These are phyloP conservation scores for Formicarius rufipectus DNA, from an alignment of 2,113 vertebrate species.

Conservation along the genomic window DNA sequence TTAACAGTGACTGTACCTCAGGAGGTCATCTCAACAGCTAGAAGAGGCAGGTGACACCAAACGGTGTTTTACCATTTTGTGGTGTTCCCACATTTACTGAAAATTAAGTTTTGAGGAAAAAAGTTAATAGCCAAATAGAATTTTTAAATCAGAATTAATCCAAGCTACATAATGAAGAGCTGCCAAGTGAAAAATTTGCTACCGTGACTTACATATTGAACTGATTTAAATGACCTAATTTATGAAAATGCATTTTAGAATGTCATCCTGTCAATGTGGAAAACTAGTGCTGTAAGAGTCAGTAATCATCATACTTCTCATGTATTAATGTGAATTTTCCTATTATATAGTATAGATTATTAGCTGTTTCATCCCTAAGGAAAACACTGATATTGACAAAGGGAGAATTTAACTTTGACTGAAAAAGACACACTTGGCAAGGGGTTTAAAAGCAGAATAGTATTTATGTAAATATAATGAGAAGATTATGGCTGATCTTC, in stretches of 20 bases:
- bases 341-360: constrained; percentile 16
- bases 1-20: not conserved
- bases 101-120: not conserved
- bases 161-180: constrained; percentile 15
- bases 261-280: not conserved
- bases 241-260: constrained; percentile 40
- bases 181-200: constrained; percentile 39
- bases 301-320: constrained; percentile 23
- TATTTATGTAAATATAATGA: constrained; percentile 48
- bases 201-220: constrained; percentile 32
- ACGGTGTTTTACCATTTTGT: not conserved
- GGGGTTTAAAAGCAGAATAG: constrained; percentile 13
- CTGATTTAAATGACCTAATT: constrained; percentile 52
- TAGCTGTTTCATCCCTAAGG: constrained; percentile 35
- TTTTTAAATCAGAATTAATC: constrained; percentile 19
- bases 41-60: not conserved
- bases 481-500: constrained; percentile 39
- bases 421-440: constrained; percentile 12
- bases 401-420: constrained; percentile 21
- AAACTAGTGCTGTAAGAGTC: constrained; percentile 15
- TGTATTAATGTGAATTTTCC: constrained; percentile 38
- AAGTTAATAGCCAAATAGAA: not conserved
- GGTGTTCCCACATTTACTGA: not conserved
- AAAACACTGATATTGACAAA: constrained; percentile 40
- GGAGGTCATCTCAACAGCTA: not conserved